Conservation (phyloP, 2,888 invertebrate genomes). For the Spisula solida region DNA sequence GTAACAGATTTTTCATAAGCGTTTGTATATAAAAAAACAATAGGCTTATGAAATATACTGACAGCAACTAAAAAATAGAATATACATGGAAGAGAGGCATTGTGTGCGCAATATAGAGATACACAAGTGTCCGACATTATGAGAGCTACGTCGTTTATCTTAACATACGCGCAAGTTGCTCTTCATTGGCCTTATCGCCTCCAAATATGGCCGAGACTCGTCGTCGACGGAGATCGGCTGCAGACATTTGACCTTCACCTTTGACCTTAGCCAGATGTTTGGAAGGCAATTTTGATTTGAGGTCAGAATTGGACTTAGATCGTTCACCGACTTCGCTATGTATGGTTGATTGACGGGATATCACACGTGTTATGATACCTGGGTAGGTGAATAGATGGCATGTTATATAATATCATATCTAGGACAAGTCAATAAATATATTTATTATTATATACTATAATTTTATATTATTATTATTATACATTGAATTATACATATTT, state of each 20-base stretch:
- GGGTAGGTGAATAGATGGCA: conserved; percentile 13
- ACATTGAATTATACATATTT: no score
- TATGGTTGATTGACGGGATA: conserved; percentile 53
- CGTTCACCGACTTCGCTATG: conserved; percentile 34
- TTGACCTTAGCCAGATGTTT: not conserved
- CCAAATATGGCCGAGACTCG: conserved; percentile 71
- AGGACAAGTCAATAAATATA: not conserved
- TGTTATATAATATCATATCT: not conserved
- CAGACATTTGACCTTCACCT: conserved; percentile 35
- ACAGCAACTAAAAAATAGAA: not conserved
- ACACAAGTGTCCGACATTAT: conserved; percentile 31
- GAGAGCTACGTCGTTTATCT: conserved; percentile 36
- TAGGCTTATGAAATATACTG: not conserved
- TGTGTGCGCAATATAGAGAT: conserved; percentile 39
- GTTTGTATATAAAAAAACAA: not conserved
- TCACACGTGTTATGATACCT: conserved; percentile 47
- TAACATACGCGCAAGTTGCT: conserved; percentile 71
- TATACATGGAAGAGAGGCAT: not conserved
- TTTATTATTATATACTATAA: not conserved
- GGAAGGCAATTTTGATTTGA: conserved; percentile 14
- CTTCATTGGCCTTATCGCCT: conserved; percentile 64
- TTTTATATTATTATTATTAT: no score
- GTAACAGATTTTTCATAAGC: not conserved
- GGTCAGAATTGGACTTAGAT: conserved; percentile 39
- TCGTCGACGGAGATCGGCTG: conserved; percentile 55